Evolutionary conservation across 2,797 vertebrate species (phyloP), one percentile per base, ranked within the genome.

Genomic region (Rhyacichthys aspro): DNA sequence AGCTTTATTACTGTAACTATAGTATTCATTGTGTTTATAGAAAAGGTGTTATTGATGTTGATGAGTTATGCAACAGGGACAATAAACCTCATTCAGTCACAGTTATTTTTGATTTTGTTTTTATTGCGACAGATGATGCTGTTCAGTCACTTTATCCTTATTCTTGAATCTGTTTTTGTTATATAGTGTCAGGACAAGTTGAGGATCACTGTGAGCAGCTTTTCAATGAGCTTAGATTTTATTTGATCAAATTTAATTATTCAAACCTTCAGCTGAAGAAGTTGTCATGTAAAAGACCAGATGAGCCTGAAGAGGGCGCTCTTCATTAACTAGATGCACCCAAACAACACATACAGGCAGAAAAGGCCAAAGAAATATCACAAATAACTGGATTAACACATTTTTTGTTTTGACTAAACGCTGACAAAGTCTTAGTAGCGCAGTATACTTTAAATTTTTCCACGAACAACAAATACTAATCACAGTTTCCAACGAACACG

Each of bases 401-500:
- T 36, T 8, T 60, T 45, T 43, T 46, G 17, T 48, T 59, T 12
- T 39, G 34, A 58, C 23, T 28, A 28, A 28, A 28, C 7, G 23
- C 4, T 28, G 23, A 28, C 23, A 28, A 28, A 28, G 23, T 28
- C 23, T 28, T 28, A n/a, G n/a, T n/a, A n/a, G 23, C 23, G 7
- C 23, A 28, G 23, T 28, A 28, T 1, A 28, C 4, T 39, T 12
- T 2, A 9, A 12, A 45, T 70, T 55, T 62, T 63, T 46, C 2
- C 37, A 41, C 14, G 23, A 46, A 68, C 54, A 8, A 56, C 47
- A 55, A 64, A 71, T 59, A 67, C 48, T 71, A 81, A 81, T 76
- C 16, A 58, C 32, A 48, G 53, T 37, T 57, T 41, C 48, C 54
- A 56, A 43, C 60, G n/a, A 56, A 59, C 67, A 71, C 76, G 59